These are phyloP conservation scores for Loris lydekkerianus DNA, from an alignment of 2,797 vertebrate genomes.

Conservation along the genomic window DNA sequence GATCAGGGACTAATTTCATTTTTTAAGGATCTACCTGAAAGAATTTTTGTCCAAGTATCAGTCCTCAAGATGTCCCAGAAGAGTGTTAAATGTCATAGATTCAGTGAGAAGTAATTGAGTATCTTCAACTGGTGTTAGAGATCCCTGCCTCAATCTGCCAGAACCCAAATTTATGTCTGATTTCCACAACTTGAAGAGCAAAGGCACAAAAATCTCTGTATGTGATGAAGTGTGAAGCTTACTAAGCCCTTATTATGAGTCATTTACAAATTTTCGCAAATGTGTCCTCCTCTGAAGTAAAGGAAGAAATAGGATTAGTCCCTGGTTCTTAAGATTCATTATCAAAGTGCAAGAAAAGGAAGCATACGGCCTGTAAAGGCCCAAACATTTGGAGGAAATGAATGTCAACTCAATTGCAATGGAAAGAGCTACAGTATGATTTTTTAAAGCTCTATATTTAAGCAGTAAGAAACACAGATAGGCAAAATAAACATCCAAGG, in stretches of 20 bases:
- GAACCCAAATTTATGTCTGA: not conserved
- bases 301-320: constrained; percentile 31
- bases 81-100: not conserved
- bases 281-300: not conserved
- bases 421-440: not conserved
- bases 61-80: not conserved
- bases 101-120: not conserved
- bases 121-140: rapidly evolving
- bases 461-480: not conserved
- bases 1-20: not conserved
- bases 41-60: not conserved
- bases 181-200: not conserved
- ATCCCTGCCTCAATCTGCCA: not conserved
- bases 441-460: constrained; percentile 23
- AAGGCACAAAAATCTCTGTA: not conserved
- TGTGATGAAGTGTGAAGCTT: not conserved
- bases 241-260: not conserved
- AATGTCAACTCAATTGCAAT: constrained; percentile 46
- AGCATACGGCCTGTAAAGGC: not conserved
- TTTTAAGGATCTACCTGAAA: not conserved
- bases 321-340: not conserved
- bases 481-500: not conserved
- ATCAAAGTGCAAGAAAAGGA: not conserved
- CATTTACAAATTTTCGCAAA: constrained; percentile 17
- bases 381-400: not conserved